These are phyloP conservation scores for Amphilophus citrinellus DNA, from an alignment of 2,113 vertebrate genomes.

Conservation along the genomic window DNA sequence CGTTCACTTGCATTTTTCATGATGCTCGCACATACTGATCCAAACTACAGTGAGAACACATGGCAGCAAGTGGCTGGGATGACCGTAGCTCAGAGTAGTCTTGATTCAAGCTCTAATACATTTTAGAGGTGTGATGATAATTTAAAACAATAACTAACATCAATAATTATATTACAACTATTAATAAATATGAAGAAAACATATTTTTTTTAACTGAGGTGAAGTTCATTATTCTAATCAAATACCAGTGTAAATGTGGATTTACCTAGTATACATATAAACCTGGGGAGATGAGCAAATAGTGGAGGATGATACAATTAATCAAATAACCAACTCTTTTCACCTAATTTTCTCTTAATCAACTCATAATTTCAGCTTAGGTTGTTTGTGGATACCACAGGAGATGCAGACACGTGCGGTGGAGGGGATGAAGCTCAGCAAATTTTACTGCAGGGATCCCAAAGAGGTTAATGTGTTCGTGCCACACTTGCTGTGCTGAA, in stretches of 20 bases:
- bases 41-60: not conserved
- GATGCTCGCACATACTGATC: not conserved
- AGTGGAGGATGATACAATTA: accelerated
- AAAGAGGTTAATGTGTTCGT: no score
- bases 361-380: not conserved
- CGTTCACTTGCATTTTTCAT: no score
- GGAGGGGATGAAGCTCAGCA: not conserved
- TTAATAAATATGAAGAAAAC: not conserved
- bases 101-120: not conserved
- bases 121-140: not conserved
- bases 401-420: no score
- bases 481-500: no score
- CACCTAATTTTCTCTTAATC: not conserved
- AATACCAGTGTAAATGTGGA: not conserved
- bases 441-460: no score
- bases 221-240: not conserved
- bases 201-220: not conserved
- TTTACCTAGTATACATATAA: not conserved
- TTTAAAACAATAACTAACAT: not conserved
- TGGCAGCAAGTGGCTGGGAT: not conserved
- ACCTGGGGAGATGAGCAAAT: not conserved
- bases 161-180: no score
- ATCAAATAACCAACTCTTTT: not conserved
- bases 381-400: accelerated
- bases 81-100: not conserved